A percentile compares a stretch with the other conserved stretches of the same genome.
Conservation (phyloP, 2,113 vertebrate genomes). For the Actinemys pallida region DNA sequence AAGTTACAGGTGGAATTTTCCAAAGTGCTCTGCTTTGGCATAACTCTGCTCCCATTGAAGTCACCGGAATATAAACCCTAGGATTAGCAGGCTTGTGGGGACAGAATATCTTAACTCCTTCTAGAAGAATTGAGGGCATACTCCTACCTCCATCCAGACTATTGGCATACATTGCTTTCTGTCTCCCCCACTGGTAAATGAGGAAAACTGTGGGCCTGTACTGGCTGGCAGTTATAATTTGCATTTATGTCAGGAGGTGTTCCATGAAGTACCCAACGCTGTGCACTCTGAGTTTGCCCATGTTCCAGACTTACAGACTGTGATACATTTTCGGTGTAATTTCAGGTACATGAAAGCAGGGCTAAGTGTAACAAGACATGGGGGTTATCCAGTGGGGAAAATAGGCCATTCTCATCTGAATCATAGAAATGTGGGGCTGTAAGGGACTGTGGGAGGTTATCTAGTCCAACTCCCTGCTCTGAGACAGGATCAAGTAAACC, state of each 20-base stretch:
- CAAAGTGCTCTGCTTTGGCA: neutral
- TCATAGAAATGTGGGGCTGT: neutral
- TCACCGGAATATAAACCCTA: neutral
- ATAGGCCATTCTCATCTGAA: neutral
- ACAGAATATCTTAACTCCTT: neutral
- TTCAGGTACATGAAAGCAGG: neutral
- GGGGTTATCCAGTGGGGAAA: fast-evolving
- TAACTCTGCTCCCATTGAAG: neutral
- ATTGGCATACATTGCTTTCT: fast-evolving
- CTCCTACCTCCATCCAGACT: neutral
- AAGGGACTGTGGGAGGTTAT: neutral
- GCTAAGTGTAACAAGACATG: neutral
- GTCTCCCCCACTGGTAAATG: neutral
- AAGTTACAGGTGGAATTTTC: neutral
- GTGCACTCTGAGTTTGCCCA: neutral
- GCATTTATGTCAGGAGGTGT: neutral
- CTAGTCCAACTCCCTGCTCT: neutral
- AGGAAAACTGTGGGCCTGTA: neutral
- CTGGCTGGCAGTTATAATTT: neutral
- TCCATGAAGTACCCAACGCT: neutral
- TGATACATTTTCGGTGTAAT: neutral
- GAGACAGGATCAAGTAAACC: neutral
- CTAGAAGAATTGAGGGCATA: neutral
- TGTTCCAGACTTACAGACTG: neutral
- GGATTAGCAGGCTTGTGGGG: neutral